Conservation (phyloP, 2,888 invertebrate species). For the Chymomyza fuscimana region DNA sequence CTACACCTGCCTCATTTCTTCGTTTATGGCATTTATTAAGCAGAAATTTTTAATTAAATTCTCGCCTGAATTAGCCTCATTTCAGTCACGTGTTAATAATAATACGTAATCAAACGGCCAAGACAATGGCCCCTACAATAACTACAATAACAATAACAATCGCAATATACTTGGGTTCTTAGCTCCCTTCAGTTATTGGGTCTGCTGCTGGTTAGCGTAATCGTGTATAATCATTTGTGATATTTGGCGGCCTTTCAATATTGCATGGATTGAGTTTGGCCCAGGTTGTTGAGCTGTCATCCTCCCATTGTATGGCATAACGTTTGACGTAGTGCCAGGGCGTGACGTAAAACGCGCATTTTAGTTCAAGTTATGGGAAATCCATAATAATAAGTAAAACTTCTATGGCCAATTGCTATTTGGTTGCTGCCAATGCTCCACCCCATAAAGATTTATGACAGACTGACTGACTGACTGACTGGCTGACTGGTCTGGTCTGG, state of each 20-base stretch:
- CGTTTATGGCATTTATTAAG: slow-evolving; percentile 46
- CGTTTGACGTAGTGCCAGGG: not conserved
- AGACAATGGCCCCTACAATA: slow-evolving; percentile 15
- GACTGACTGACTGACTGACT: not conserved
- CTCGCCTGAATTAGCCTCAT: slow-evolving; percentile 68
- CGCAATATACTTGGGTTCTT: not conserved
- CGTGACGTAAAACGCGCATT: slow-evolving; percentile 37
- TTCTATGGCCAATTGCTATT: slow-evolving; percentile 51
- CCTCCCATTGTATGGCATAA: not conserved
- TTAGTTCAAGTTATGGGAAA: slow-evolving; percentile 14
- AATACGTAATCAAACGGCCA: slow-evolving; percentile 62
- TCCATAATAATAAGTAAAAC: slow-evolving; percentile 41
- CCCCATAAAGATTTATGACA: not conserved
- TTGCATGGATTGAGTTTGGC: not conserved
- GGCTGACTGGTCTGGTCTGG: too few relatives aligned
- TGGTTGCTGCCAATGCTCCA: not conserved
- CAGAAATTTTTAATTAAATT: slow-evolving; percentile 70
- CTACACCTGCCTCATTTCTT: not conserved
- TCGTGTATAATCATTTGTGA: slow-evolving; percentile 8
- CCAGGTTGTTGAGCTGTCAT: not conserved
- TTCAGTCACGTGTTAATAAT: slow-evolving; percentile 72
- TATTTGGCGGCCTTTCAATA: too few relatives aligned
- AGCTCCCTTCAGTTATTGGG: too few relatives aligned
- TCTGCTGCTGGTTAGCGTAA: slow-evolving; percentile 15
- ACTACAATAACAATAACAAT: slow-evolving; percentile 21